phyloP scores from a whole-genome alignment of 1,140 invertebrate species.

The Anagrus nilaparvatae region DNA sequence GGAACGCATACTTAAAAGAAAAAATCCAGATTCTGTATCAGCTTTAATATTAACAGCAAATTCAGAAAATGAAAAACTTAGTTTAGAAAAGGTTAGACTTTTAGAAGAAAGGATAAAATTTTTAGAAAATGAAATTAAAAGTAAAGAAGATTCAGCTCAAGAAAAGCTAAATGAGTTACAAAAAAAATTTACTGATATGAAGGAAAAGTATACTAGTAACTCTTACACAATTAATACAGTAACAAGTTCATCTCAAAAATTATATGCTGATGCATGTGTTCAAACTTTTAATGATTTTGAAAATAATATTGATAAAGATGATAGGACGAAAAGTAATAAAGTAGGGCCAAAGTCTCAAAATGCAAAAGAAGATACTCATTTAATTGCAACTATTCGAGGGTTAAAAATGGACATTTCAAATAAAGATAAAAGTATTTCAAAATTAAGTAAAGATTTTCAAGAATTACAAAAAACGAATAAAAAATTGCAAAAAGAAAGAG shows the following conservation, averaged over 20 bases:
- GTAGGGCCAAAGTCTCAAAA: conserved; percentile 29
- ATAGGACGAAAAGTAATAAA: conserved; percentile 17
- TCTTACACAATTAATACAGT: too few species aligned
- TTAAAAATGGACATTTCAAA: conserved; percentile 59
- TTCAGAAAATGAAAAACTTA: conserved; percentile 44
- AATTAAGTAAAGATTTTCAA: conserved; percentile 61
- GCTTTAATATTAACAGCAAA: conserved; percentile 56
- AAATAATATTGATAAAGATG: conserved; percentile 19
- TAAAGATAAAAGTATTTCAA: conserved; percentile 59
- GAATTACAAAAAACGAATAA: conserved; percentile 63
- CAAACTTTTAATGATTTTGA: conserved; percentile 27
- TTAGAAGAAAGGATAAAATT: conserved; percentile 58
- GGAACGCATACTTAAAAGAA: conserved; percentile 64
- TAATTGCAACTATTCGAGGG: conserved; percentile 66
- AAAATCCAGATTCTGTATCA: conserved; percentile 69
- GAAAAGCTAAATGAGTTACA: conserved; percentile 58
- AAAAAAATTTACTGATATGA: conserved; percentile 63
- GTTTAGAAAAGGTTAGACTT: conserved; percentile 41
- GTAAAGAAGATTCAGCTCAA: conserved; percentile 57
- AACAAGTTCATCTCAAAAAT: conserved; percentile 52
- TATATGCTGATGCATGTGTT: conserved; percentile 27
- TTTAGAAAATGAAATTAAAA: conserved; percentile 55
- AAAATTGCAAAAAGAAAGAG: conserved; percentile 63
- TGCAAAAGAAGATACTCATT: conserved; percentile 59
- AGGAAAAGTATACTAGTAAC: conserved; percentile 60